Percentiles rank a stretch among this genome's conserved stretches.
Conservation (phyloP, 1,140 invertebrate species). For the Penaeus japonicus region DNA sequence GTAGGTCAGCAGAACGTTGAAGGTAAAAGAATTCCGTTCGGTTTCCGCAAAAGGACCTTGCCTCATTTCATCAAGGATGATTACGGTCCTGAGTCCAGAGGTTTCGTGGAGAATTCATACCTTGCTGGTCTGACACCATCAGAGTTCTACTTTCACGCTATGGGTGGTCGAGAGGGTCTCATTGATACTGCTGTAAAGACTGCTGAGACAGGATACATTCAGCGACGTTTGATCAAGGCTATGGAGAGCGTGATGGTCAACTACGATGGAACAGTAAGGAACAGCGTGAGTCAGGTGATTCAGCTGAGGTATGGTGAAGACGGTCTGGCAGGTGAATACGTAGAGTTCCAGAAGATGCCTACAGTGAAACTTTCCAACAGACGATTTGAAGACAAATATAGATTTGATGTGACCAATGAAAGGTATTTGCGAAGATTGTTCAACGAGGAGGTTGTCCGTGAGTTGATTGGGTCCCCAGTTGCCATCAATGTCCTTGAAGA, state of each 20-base stretch:
- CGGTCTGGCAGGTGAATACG: slow-evolving; percentile 71
- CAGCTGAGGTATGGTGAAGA: slow-evolving; percentile 82
- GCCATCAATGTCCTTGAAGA: slow-evolving; percentile 90
- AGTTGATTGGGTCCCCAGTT: slow-evolving; percentile 90
- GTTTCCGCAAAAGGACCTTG: slow-evolving; percentile 96
- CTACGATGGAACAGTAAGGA: slow-evolving; percentile 95
- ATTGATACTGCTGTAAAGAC: slow-evolving; percentile 99
- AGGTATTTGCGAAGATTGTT: slow-evolving; percentile 86
- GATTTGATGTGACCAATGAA: slow-evolving; percentile 96
- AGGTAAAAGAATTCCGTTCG: slow-evolving; percentile 99
- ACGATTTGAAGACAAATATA: slow-evolving; percentile 94
- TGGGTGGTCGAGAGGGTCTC: slow-evolving; percentile 99
- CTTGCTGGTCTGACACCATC: slow-evolving; percentile 97
- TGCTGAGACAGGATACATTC: slow-evolving; percentile 99
- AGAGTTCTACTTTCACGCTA: slow-evolving; percentile 99
- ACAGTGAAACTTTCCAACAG: slow-evolving; percentile 96
- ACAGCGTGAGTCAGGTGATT: slow-evolving; percentile 95
- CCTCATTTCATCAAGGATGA: slow-evolving; percentile 99
- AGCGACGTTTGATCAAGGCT: slow-evolving; percentile 99
- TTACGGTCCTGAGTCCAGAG: slow-evolving; percentile 98
- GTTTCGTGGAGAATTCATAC: slow-evolving; percentile 99
- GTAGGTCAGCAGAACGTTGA: slow-evolving; percentile 99
- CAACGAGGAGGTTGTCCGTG: slow-evolving; percentile 93
- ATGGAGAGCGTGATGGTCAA: slow-evolving; percentile 99
- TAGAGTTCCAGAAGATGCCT: slow-evolving; percentile 80